These are phyloP conservation scores for Andrena dorsata DNA, from an alignment of 2,888 invertebrate species.

Conservation along the genomic window DNA sequence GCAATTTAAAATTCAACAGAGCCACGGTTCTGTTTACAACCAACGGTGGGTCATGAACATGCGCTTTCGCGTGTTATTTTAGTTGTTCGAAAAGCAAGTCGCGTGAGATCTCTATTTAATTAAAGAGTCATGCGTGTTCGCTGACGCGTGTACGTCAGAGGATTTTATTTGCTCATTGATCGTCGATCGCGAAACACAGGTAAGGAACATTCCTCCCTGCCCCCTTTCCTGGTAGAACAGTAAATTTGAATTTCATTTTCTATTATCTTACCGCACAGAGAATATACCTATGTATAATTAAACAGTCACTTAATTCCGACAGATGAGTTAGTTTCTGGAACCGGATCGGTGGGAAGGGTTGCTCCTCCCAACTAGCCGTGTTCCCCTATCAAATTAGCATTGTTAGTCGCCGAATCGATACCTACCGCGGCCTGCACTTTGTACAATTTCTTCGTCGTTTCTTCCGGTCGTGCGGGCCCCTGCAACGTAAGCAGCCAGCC, in stretches of 20 bases:
- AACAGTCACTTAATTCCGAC: too few relatives aligned
- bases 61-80: conserved; percentile 8
- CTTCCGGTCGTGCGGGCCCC: conserved; percentile 63
- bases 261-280: too few relatives aligned
- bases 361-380: neutral
- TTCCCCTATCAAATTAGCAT: conserved; percentile 59
- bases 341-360: neutral
- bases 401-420: conserved; percentile 68
- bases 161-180: neutral
- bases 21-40: conserved; percentile 10
- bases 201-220: neutral
- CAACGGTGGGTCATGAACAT: neutral
- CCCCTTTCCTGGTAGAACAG: too few relatives aligned
- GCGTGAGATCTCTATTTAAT: conserved; percentile 1
- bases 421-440: conserved; percentile 73
- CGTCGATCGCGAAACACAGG: neutral
- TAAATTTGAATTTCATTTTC: too few relatives aligned
- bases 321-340: neutral
- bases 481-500: conserved; percentile 78
- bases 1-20: neutral
- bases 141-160: neutral
- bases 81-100: conserved; percentile 15
- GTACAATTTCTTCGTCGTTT: conserved; percentile 77
- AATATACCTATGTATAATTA: too few relatives aligned
- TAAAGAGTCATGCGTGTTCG: neutral